These are phyloP conservation scores for Hylyphantes graminicola DNA, from an alignment of 1,140 invertebrate species.

Conservation along the genomic window DNA sequence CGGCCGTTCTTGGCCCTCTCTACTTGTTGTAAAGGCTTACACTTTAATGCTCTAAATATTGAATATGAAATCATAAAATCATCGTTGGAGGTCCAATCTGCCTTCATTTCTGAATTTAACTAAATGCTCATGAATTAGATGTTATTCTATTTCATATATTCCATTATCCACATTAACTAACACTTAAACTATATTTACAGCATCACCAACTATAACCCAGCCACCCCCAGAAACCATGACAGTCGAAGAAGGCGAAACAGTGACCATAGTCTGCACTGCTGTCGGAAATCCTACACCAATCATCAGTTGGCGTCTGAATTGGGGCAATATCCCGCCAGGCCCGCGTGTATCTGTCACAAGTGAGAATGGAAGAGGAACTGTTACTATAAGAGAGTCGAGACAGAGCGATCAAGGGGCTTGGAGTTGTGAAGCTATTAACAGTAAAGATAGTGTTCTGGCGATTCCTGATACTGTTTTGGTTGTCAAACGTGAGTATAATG, in stretches of 20 bases:
- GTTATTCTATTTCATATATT: too few species aligned
- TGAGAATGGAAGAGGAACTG: slow-evolving; percentile 80
- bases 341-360: slow-evolving; percentile 82
- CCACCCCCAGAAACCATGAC: slow-evolving; percentile 76
- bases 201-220: slow-evolving; percentile 75
- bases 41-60: too few species aligned
- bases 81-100: too few species aligned
- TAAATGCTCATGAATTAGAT: too few species aligned
- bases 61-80: too few species aligned
- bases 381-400: slow-evolving; percentile 82
- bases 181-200: slow-evolving; percentile 60
- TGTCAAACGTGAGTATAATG: slow-evolving; percentile 72
- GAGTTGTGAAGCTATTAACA: slow-evolving; percentile 96
- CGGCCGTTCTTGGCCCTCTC: too few species aligned
- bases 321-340: slow-evolving; percentile 90
- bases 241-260: slow-evolving; percentile 77
- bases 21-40: too few species aligned
- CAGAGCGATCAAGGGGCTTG: slow-evolving; percentile 90
- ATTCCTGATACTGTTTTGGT: slow-evolving; percentile 90
- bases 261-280: slow-evolving; percentile 86
- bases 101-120: too few species aligned
- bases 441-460: slow-evolving; percentile 84
- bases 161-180: too few species aligned
- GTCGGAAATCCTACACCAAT: slow-evolving; percentile 89
- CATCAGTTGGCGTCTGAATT: slow-evolving; percentile 96